Evolutionary conservation across 2,888 invertebrate genomes (phyloP).

Genomic region (Oegoconia quadripuncta): DNA sequence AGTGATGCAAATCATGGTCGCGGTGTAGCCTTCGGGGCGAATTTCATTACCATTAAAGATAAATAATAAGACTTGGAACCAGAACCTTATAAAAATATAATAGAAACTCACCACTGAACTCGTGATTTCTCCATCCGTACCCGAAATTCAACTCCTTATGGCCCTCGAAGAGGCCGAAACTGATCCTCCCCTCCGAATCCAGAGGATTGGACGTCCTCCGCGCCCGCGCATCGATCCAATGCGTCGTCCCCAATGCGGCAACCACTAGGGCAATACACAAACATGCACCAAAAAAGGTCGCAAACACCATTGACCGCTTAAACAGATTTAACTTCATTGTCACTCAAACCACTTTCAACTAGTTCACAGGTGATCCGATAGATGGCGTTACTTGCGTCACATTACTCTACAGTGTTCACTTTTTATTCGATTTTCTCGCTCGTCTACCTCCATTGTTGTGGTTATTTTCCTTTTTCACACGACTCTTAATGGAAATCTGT

Average conservation of each 20-base stretch:
- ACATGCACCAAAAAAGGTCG: constrained; percentile 89
- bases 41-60: not conserved
- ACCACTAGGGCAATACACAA: constrained; percentile 87
- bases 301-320: constrained; percentile 86
- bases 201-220: constrained; percentile 82
- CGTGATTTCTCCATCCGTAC: constrained; percentile 87
- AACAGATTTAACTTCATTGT: constrained; percentile 8
- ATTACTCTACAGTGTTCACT: constrained; percentile 22
- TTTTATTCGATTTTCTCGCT: not conserved
- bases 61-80: not conserved
- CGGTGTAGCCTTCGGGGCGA: too few relatives aligned
- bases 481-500: too few relatives aligned
- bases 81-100: constrained; percentile 1
- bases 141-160: constrained; percentile 87
- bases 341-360: constrained; percentile 41
- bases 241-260: constrained; percentile 89
- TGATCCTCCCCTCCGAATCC: constrained; percentile 86
- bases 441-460: too few relatives aligned
- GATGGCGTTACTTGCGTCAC: constrained; percentile 69
- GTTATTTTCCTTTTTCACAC: too few relatives aligned
- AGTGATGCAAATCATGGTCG: too few relatives aligned
- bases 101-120: constrained; percentile 84
- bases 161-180: constrained; percentile 93
- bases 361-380: constrained; percentile 43
- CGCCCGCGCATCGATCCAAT: constrained; percentile 89